Conservation (phyloP, 1,140 invertebrate genomes). For the Diabrotica undecimpunctata region DNA sequence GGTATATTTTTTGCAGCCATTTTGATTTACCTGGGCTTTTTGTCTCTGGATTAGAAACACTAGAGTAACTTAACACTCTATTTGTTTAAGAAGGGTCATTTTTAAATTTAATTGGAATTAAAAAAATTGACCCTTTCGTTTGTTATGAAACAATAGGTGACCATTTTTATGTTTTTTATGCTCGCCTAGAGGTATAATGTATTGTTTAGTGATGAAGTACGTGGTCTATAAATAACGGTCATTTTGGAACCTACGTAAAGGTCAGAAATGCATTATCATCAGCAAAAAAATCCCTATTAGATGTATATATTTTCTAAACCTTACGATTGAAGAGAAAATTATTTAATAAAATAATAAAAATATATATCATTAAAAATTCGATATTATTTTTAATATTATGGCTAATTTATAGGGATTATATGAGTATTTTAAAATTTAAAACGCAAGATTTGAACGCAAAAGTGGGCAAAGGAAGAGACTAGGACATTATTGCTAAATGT, state of each 20-base stretch:
- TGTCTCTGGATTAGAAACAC: slow-evolving; percentile 19
- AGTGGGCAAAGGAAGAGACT: too few species aligned
- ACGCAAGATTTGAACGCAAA: too few species aligned
- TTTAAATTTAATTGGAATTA: slow-evolving; percentile 14
- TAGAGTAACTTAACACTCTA: slow-evolving; percentile 29
- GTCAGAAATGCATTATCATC: not conserved
- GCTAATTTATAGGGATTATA: too few species aligned
- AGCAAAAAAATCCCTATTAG: too few species aligned
- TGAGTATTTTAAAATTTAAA: too few species aligned
- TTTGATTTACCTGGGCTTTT: slow-evolving; percentile 25
- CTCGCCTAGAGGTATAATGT: not conserved
- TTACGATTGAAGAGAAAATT: too few species aligned
- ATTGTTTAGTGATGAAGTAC: not conserved
- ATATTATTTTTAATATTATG: too few species aligned
- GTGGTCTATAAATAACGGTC: not conserved
- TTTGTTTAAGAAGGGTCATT: slow-evolving; percentile 29
- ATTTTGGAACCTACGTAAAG: not conserved
- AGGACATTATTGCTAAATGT: too few species aligned
- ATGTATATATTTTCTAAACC: too few species aligned
- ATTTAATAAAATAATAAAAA: too few species aligned
- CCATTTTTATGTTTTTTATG: slow-evolving; percentile 16
- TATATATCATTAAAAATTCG: too few species aligned
- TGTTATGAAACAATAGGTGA: slow-evolving; percentile 7
- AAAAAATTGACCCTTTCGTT: slow-evolving; percentile 19
- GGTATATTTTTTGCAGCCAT: slow-evolving; percentile 20